These are phyloP conservation scores for Channa striata DNA, from an alignment of 2,797 vertebrate genomes.

Conservation along the genomic window DNA sequence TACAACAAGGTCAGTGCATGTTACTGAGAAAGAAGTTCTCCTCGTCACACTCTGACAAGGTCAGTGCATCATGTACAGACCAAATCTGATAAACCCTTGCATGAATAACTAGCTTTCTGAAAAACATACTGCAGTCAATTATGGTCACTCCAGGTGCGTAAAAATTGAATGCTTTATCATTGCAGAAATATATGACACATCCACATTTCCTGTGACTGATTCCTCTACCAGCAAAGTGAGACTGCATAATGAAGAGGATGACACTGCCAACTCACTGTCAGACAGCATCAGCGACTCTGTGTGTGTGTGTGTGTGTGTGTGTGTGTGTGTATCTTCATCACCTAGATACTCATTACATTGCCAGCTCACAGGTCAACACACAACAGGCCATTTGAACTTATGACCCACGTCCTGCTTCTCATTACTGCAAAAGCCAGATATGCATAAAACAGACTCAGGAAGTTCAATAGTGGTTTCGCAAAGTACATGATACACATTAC, in stretches of 20 bases:
- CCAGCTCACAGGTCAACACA: conserved; percentile 55
- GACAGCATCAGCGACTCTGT: conserved; percentile 56
- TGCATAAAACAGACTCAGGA: conserved; percentile 26
- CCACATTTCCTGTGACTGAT: conserved; percentile 21
- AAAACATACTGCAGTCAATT: conserved; percentile 7
- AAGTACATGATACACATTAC: conserved; percentile 43
- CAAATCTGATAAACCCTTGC: conserved; percentile 32
- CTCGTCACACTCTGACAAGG: conserved; percentile 73
- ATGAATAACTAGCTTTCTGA: conserved; percentile 39
- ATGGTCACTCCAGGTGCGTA: background rate
- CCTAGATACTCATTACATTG: conserved; percentile 55
- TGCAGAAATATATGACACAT: conserved; percentile 13
- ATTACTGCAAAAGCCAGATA: conserved; percentile 47
- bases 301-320: conserved; percentile 53
- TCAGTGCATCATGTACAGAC: conserved; percentile 52
- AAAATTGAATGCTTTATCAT: background rate
- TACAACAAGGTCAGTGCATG: conserved; percentile 71
- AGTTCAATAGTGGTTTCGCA: conserved; percentile 31
- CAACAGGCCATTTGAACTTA: conserved; percentile 59
- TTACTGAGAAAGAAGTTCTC: conserved; percentile 42
- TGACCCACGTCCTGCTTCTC: conserved; percentile 63
- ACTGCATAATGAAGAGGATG: conserved; percentile 50
- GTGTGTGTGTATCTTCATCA: conserved; percentile 64
- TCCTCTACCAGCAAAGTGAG: conserved; percentile 10
- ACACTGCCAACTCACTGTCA: conserved; percentile 67